Evolutionary conservation across 1,140 invertebrate species (phyloP), one percentile per base, ranked within the genome.

Genomic region (Drosophila varians): DNA sequence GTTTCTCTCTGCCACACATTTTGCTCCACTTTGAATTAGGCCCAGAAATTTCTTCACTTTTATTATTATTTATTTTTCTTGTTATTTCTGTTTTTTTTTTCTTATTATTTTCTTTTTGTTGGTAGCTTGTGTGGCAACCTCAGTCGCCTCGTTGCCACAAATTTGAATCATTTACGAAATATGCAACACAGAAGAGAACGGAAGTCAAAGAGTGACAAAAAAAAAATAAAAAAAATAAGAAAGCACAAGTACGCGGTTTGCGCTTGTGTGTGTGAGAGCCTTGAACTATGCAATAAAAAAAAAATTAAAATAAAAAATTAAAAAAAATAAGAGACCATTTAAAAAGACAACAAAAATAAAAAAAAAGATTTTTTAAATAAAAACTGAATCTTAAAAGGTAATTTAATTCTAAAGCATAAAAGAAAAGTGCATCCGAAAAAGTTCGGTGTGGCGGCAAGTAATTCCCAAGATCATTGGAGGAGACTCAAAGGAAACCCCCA

Each of bases 161-260:
- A 86, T 86, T 79, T 86, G 64, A 86, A 84, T 86, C 66, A 80
- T 79, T 86, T 76, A 76, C 75, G 26, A 86, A 84, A 86, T 69
- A 79, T 79, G 71, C 66, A 51, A 62, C 54, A 77, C 72, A 58
- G 51, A 74, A 48, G 71, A 68, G 76, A 79, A 61, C 69, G 47
- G 53, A 73, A 73, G 71, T 79, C 76, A 86, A 86, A 86, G 75
- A 76, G 75, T 64, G 57, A 66, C 56, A 42, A 0, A 11, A 12
- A 56, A 9, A 0, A 11, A 0, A 14, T 12, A 11, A 36, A 36
- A 11, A 36, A 36, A 36, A 12, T 28, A 9, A 4, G 7, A 25
- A 6, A 6, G 5, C 4, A 7, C 23, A 25, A 25, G 8, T 26
- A 0, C 9, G 8, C 2, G 25, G 25, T 0, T 1, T 26, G 25